Conservation (phyloP, 2,888 invertebrate genomes). For the Cerastis leucographa region DNA sequence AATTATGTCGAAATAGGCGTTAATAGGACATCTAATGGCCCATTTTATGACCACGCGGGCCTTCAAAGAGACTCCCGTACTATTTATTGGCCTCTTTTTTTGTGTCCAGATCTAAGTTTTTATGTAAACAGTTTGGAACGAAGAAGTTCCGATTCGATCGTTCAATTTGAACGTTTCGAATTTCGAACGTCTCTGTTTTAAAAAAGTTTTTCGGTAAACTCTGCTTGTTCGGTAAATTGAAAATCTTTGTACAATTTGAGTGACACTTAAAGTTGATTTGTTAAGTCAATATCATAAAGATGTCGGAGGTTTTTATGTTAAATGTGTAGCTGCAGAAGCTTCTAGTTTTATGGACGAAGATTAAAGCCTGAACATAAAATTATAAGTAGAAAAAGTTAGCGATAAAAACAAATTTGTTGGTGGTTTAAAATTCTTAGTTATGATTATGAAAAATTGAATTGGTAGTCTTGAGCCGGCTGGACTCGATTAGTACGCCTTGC, state of each 20-base stretch:
- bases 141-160: conserved; percentile 62
- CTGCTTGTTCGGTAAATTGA: conserved; percentile 40
- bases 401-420: conserved; percentile 16
- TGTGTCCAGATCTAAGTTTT: conserved; percentile 82
- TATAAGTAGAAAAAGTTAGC: conserved; percentile 12
- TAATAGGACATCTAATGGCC: conserved; percentile 89
- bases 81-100: conserved; percentile 87
- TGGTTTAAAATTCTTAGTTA: conserved; percentile 10
- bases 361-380: conserved; percentile 27
- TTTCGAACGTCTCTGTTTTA: conserved; percentile 59
- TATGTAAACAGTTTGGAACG: conserved; percentile 81
- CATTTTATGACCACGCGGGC: conserved; percentile 84
- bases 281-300: conserved; percentile 49
- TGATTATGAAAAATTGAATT: not conserved
- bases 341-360: conserved; percentile 19
- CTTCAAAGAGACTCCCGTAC: conserved; percentile 87
- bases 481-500: not conserved
- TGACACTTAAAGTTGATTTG: conserved; percentile 53
- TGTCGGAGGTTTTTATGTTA: conserved; percentile 27
- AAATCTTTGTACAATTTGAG: conserved; percentile 56
- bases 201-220: conserved; percentile 46
- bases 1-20: conserved; percentile 90
- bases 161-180: conserved; percentile 78
- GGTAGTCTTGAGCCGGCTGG: not conserved
- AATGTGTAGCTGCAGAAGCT: conserved; percentile 14